These are phyloP conservation scores for Lithophane semibrunnea DNA, from an alignment of 2,888 invertebrate species.

Conservation along the genomic window DNA sequence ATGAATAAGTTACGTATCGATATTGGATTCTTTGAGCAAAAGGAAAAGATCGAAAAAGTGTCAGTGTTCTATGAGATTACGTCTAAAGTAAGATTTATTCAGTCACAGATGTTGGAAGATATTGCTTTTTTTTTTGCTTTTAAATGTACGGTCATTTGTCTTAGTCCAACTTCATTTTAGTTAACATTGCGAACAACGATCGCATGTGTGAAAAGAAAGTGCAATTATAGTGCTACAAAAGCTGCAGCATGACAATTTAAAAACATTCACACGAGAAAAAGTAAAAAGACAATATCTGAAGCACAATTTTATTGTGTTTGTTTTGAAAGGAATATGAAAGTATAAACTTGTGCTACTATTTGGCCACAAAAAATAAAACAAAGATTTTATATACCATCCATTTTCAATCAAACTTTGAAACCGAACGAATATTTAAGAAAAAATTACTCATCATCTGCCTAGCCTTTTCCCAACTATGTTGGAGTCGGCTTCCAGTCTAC, in stretches of 20 bases:
- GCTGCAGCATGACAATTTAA: constrained; percentile 19
- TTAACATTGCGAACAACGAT: constrained; percentile 7
- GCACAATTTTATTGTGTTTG: too few relatives aligned
- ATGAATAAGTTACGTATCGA: constrained; percentile 34
- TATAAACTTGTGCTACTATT: neutral
- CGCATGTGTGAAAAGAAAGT: constrained; percentile 40
- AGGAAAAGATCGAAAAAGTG: neutral
- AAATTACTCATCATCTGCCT: constrained; percentile 11
- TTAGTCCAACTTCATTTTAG: neutral
- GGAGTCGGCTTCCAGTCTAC: neutral
- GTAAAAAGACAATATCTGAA: too few relatives aligned
- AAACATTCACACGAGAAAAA: constrained; percentile 42
- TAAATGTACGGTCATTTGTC: neutral
- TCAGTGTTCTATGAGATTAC: neutral
- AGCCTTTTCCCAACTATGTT: neutral
- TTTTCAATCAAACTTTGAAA: constrained; percentile 18
- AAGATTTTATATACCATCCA: neutral
- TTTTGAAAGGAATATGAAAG: constrained; percentile 4
- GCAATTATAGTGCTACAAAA: constrained; percentile 28
- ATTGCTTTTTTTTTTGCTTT: neutral
- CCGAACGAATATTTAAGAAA: neutral
- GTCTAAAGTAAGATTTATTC: constrained; percentile 8
- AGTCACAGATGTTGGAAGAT: neutral
- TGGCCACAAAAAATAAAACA: neutral
- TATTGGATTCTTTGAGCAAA: constrained; percentile 23